Base-by-base conservation (phyloP, 1,140 invertebrate genomes). In the Adoxophyes honmai region DNA sequence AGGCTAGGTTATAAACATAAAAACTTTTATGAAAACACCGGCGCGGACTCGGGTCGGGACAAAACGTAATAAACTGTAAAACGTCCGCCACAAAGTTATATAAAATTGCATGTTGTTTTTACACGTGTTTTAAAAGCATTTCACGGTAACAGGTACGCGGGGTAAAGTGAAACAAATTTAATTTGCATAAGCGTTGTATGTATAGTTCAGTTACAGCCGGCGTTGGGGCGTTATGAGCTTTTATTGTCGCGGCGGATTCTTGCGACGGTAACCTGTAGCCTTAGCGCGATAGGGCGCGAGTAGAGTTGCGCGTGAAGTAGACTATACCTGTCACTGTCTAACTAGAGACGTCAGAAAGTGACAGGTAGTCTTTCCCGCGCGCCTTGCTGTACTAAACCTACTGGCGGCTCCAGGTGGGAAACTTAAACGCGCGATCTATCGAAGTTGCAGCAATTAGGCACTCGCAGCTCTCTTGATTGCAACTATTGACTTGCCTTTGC, bases 11-110 rank as follows among this genome's bases (percentile, higher is more conserved):
- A 62, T 77, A 77, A 77, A 74, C 66, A 70, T 79, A 78, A 80
- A 80, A 81, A 78, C 55, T 73, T 81, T 76, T 75, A 76, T 76
- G 71, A 76, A 79, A 79, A 71, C 63, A 60, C 57, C 60, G 59
- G 64, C 66, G 57, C 59, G 53, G 66, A 55, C 42, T 10, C 64
- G 60, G 59, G 56, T 55, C 58, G 34, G 53, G 18, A 48, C 53
- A 59, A 64, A 73, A 72, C 58, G 72, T 75, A 74, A 78, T 80
- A 81, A 78, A 78, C 73, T 72, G 68, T 66, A 62, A 71, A 78
- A 69, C 70, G 73, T 64, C 61, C 54, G 52, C 68, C 63, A 59
- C 62, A 63, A 66, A 66, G 59, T 65, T 60, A 56, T 34, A 59
- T 33, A 38, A 55, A 61, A 68, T 59, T 64, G 51, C 51, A 34